Base-by-base conservation (phyloP, 92 coral and sea anemone genomes). In the Actinostola sp. region DNA sequence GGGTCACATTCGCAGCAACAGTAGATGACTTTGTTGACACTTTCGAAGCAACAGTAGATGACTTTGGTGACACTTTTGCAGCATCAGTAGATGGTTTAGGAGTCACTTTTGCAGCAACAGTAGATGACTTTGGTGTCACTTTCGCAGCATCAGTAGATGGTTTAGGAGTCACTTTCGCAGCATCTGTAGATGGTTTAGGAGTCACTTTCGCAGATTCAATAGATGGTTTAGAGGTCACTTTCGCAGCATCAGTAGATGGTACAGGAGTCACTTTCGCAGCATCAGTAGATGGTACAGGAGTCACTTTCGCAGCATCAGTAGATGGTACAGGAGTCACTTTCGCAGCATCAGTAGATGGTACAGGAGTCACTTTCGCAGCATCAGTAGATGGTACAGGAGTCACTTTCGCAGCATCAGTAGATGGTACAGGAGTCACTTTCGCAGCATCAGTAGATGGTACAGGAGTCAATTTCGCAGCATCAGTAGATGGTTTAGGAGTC, bases 21-120 rank as follows among this genome's bases (percentile, higher is more conserved):
- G 59, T 48, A 11, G 60, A 45, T 67, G 38, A 25, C 27, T 67
- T 67, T 9, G 70, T 2, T 1, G 51, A 10, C 53, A 64, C 53
- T 13, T 64, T 64, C 14, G 70, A 24, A 7, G 70, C 48, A 36
- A 36, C 70, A 9, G 49, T 39, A 11, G 60, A 67, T 67, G 73
- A 8, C 27, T 67, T 67, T 8, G 73, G 60, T 7, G 27, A 13
- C 38, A 67, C 59, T 67, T 30, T 67, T 26, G 61, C 61, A 3
- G 60, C 60, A 26, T 67, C 73, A 20, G 73, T 48, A 10, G 73
- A 67, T 67, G 60, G 42, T 23, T 45, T 67, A 1, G 73, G 11
- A 5, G 73, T 44, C 28, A 67, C 60, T 27, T 67, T 67, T 9
- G 73, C 73, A 3, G 36, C 58, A 16, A 20, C 61, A 0, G 57